A percentile compares a stretch with the other conserved stretches of the same genome.
phyloP scores from a whole-genome alignment of 2,888 invertebrate genomes.

The Philereme vetulata region DNA sequence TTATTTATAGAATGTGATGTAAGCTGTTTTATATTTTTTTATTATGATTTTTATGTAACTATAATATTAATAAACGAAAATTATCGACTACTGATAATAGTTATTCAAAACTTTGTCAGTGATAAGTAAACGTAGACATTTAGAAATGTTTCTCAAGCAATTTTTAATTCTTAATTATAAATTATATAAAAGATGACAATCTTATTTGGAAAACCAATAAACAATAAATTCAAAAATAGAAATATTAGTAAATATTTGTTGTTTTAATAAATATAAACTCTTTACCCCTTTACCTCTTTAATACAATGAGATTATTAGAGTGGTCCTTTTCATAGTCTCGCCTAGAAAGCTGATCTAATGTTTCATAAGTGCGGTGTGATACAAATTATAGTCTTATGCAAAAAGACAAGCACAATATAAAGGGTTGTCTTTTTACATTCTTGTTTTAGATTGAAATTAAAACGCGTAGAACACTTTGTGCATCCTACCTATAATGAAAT shows the following conservation, averaged over 20 bases:
- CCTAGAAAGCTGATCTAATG: no score
- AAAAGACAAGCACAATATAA: no score
- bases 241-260: conserved; percentile 71
- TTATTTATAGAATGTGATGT: conserved; percentile 40
- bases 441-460: no score
- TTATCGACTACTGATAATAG: conserved; percentile 41
- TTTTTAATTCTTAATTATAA: conserved; percentile 72
- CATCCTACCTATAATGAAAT: no score
- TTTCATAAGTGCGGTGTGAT: no score
- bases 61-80: conserved; percentile 31
- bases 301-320: no score
- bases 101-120: conserved; percentile 58
- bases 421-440: no score
- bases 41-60: conserved; percentile 10
- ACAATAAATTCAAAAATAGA: conserved; percentile 80
- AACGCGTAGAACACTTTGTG: no score
- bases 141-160: conserved; percentile 75
- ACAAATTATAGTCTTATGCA: no score
- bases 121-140: conserved; percentile 75
- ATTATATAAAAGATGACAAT: conserved; percentile 66
- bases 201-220: conserved; percentile 79
- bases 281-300: background rate
- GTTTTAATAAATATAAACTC: conserved; percentile 33
- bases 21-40: conserved; percentile 35
- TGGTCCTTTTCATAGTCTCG: no score